A percentile compares a stretch with the other conserved stretches of the same genome.
These are phyloP conservation scores for Rhinoptilus africanus DNA, from an alignment of 2,113 vertebrate genomes.

Conservation along the genomic window DNA sequence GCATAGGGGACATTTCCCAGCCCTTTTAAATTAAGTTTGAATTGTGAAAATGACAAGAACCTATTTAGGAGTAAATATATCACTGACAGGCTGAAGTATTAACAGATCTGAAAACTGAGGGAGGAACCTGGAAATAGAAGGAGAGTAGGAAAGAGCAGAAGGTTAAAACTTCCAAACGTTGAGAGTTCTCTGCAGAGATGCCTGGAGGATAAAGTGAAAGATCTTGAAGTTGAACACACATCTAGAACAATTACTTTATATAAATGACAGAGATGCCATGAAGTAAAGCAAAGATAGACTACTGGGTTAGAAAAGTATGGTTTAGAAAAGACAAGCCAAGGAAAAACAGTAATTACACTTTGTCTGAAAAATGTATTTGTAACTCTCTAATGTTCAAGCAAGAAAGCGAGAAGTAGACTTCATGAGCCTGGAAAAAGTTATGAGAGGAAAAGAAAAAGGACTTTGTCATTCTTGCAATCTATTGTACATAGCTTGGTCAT, in stretches of 20 bases:
- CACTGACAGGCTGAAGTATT: background rate
- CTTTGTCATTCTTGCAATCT: background rate
- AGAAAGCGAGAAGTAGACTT: background rate
- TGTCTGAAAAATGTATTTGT: background rate
- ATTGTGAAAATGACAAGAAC: background rate
- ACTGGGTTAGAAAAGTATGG: background rate
- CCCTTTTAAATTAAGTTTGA: background rate
- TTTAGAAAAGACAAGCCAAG: background rate
- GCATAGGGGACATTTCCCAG: background rate
- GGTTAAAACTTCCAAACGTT: background rate
- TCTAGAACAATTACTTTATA: background rate
- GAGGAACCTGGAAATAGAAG: background rate
- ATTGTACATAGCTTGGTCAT: background rate
- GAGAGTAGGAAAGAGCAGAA: background rate
- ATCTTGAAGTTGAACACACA: background rate
- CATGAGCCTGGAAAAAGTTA: background rate
- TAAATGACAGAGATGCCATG: background rate
- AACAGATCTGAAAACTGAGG: background rate
- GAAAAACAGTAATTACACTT: background rate
- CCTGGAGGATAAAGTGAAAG: background rate
- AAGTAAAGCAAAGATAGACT: background rate
- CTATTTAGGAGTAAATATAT: background rate
- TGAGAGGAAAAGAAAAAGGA: background rate
- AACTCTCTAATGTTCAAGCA: background rate
- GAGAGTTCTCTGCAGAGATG: background rate